Evolutionary conservation across 2,888 invertebrate species (phyloP), one percentile per base, ranked within the genome.

Genomic region (Fragum sueziense): DNA sequence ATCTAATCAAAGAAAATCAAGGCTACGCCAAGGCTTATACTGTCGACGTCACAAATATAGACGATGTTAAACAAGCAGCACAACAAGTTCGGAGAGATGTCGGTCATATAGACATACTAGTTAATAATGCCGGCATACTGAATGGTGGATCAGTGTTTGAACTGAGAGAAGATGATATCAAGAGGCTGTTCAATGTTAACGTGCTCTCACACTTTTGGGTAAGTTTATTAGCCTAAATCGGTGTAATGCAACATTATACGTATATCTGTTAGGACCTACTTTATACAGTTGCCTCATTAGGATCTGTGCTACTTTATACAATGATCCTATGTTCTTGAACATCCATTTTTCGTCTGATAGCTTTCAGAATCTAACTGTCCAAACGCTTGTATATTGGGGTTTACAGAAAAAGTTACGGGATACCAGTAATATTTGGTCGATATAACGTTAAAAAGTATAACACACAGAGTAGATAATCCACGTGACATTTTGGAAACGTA

Each of bases 21-120:
- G 89, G 87, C 0, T 79, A 74, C n/a, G 90, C 88, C 0, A 78
- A 79, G 29, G 65, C 88, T 0, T 91, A 90, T 72, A 59, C 80
- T 2, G 90, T 90, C 82, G 90, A 91, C 79, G 87, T 91, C 51
- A 91, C 88, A 29, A 87, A 85, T n/a, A 70, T 84, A 0, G 82
- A 86, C 0, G 74, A 86, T 11, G 87, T 91, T 7, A 75, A 82
- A 31, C 51, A 70, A 0, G 83, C 80, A 2, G 89, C 90, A 0
- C 83, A 77, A 2, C 81, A 84, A 61, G 83, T 91, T 17, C 69
- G 85, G 14, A 54, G 78, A 73, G 87, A 90, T 7, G 82, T 89
- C 0, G 91, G 90, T 25, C 85, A 91, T 52, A 87, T 93, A 0
- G 90, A 91, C 41, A 91, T 93, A n/a, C 84, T 93, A 1, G 87